These are phyloP conservation scores for Leucozona laternaria DNA, from an alignment of 2,888 invertebrate genomes.

Conservation along the genomic window DNA sequence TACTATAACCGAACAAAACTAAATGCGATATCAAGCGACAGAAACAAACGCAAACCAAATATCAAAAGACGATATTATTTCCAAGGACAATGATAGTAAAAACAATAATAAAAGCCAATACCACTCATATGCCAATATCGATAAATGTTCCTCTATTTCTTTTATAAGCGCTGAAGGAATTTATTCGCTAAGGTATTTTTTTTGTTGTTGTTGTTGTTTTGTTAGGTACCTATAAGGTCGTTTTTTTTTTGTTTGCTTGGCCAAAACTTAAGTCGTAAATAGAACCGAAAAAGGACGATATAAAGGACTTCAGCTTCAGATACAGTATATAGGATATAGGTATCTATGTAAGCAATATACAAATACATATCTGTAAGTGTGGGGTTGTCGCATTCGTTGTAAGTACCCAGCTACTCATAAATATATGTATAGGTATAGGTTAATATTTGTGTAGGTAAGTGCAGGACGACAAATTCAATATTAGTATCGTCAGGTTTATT, in stretches of 20 bases:
- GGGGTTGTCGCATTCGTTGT: constrained; percentile 43
- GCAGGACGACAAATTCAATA: constrained; percentile 38
- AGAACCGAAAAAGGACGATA: constrained; percentile 19
- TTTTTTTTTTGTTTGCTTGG: not conserved
- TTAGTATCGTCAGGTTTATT: constrained; percentile 29
- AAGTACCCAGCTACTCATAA: constrained; percentile 31
- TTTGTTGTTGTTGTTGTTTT: not conserved
- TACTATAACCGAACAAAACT: constrained; percentile 22
- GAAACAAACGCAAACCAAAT: constrained; percentile 7
- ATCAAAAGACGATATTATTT: constrained; percentile 44
- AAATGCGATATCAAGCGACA: constrained; percentile 12
- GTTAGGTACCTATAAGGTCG: not conserved
- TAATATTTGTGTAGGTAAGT: constrained; percentile 31
- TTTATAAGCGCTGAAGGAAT: constrained; percentile 22
- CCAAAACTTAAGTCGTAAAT: constrained; percentile 42
- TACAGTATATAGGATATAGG: not conserved
- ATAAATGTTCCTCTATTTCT: constrained; percentile 50
- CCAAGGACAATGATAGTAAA: constrained; percentile 58
- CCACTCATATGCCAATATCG: constrained; percentile 65
- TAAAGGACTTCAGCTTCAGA: not conserved
- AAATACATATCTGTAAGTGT: not conserved
- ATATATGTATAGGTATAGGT: constrained; percentile 22
- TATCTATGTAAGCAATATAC: not conserved
- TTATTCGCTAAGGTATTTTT: constrained; percentile 16
- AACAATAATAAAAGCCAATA: constrained; percentile 64